Evolutionary conservation across 2,113 vertebrate genomes (phyloP).

Genomic region (Aramus guarauna): DNA sequence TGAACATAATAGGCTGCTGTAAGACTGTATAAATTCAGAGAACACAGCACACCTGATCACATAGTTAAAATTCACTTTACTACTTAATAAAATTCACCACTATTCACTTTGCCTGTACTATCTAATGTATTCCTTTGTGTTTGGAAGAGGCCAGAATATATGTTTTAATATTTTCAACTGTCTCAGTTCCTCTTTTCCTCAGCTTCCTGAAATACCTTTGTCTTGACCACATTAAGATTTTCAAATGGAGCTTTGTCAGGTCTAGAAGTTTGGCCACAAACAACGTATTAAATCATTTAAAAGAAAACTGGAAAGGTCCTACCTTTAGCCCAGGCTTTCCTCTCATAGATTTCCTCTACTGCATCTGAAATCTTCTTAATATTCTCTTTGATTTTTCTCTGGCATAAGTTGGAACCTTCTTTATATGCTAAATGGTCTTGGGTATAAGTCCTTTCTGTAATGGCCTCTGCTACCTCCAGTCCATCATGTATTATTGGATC

Average conservation of each 20-base stretch:
- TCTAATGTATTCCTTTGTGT: not conserved
- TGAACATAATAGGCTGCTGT: not conserved
- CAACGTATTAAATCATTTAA: not conserved
- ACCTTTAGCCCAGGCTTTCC: conserved; percentile 78
- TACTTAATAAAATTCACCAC: not conserved
- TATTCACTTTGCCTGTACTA: not conserved
- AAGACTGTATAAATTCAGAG: not conserved
- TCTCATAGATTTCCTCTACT: conserved; percentile 72
- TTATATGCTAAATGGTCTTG: conserved; percentile 47
- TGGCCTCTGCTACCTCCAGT: conserved; percentile 45
- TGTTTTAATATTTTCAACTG: not conserved
- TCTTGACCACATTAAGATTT: not conserved
- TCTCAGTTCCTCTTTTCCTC: not conserved
- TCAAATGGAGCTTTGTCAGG: not conserved
- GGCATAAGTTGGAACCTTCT: conserved; percentile 66
- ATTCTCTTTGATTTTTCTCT: conserved; percentile 72
- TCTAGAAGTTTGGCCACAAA: not conserved
- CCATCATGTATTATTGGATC: conserved; percentile 62
- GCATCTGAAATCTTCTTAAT: conserved; percentile 65
- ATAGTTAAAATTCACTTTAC: not conserved
- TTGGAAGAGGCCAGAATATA: not conserved
- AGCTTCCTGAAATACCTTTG: not conserved
- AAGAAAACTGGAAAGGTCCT: not conserved
- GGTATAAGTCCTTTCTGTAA: conserved; percentile 38
- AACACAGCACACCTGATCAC: not conserved